A percentile compares a stretch with the other conserved stretches of the same genome.
phyloP scores from a whole-genome alignment of 1,140 invertebrate genomes.

The Penaeus indicus region DNA sequence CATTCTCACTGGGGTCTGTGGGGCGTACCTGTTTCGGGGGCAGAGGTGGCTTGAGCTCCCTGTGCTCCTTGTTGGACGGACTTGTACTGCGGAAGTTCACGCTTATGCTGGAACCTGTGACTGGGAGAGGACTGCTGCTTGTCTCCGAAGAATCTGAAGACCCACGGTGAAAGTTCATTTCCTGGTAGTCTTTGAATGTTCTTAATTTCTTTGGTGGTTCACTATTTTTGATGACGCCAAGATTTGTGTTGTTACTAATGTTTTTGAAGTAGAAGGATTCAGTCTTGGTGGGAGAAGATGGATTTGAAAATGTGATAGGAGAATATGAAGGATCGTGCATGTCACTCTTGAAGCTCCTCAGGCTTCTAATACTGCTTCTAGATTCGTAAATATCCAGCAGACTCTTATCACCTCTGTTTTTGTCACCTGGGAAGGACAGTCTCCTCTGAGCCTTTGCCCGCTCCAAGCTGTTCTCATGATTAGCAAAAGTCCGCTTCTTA shows the following conservation, averaged over 20 bases:
- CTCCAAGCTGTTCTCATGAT: constrained; percentile 11
- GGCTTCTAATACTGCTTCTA: constrained; percentile 48
- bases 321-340: constrained; percentile 27
- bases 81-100: constrained; percentile 52
- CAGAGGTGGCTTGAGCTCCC: constrained; percentile 47
- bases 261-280: constrained; percentile 49
- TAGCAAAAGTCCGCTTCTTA: constrained; percentile 32
- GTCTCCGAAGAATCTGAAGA: constrained; percentile 4
- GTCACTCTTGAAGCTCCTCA: constrained; percentile 16
- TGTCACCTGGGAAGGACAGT: constrained; percentile 32
- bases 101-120: constrained; percentile 53
- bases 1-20: background rate
- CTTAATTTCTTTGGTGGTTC: constrained; percentile 37
- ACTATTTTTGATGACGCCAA: constrained; percentile 19
- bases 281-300: background rate
- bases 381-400: constrained; percentile 59
- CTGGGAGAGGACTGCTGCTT: constrained; percentile 51
- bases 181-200: constrained; percentile 59
- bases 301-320: constrained; percentile 14
- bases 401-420: constrained; percentile 35
- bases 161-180: constrained; percentile 46
- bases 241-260: constrained; percentile 31
- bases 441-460: constrained; percentile 21
- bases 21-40: constrained; percentile 42
- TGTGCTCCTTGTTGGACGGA: constrained; percentile 36